phyloP scores from a whole-genome alignment of 2,113 vertebrate genomes.

The Ascaphus truei region DNA sequence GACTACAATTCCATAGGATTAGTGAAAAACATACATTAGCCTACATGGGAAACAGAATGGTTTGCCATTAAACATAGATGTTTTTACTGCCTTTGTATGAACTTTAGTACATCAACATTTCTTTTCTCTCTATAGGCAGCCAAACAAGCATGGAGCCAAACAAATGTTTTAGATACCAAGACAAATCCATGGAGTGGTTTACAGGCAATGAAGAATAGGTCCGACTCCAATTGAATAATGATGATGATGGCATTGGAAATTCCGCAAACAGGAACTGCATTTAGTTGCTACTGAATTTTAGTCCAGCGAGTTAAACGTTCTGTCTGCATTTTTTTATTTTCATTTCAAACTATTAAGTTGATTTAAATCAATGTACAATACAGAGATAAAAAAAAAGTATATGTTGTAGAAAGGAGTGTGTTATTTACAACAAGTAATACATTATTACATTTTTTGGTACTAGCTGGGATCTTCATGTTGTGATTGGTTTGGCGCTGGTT shows the following conservation, averaged over 20 bases:
- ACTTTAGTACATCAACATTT: too few relatives aligned
- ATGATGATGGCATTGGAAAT: too few relatives aligned
- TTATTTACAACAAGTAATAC: conserved; percentile 45
- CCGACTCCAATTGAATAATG: neutral
- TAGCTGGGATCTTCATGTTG: conserved; percentile 28
- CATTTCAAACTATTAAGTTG: conserved; percentile 25
- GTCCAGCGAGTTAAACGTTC: neutral
- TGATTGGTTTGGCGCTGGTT: conserved; percentile 35
- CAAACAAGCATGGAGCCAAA: conserved; percentile 50
- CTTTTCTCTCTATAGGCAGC: conserved; percentile 41
- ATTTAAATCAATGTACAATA: conserved; percentile 35
- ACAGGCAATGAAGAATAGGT: conserved; percentile 63
- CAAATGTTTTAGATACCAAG: conserved; percentile 44
- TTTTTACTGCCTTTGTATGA: too few relatives aligned
- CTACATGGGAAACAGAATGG: too few relatives aligned
- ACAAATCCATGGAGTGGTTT: conserved; percentile 85
- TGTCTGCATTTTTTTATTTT: conserved; percentile 24
- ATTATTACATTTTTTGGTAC: conserved; percentile 38
- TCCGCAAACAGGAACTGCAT: neutral
- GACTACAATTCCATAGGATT: too few relatives aligned
- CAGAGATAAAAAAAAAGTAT: conserved; percentile 34
- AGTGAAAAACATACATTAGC: too few relatives aligned
- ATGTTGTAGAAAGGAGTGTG: conserved; percentile 37
- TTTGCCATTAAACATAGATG: too few relatives aligned
- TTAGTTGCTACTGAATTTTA: neutral